Base-by-base conservation (phyloP, 2,888 invertebrate genomes). In the Drosophila dives region DNA sequence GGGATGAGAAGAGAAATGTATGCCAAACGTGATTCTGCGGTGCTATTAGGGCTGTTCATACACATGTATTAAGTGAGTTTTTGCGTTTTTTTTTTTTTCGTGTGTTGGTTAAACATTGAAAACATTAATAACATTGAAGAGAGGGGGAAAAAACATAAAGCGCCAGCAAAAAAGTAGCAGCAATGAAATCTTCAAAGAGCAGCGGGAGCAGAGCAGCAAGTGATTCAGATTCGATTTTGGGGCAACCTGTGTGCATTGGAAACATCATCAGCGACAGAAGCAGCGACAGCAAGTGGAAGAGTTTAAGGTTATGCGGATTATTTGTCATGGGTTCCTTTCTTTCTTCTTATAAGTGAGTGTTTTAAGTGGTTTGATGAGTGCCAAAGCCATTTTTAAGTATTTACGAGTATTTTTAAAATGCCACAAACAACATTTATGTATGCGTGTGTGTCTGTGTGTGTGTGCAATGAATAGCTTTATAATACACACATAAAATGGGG, bases 351-450 rank as follows among this genome's bases (percentile, higher is more conserved):
- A 54, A 50, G 26, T 70, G 61, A 49, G 51, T 63, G 54, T 53
- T 69, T 58, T 79, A 54, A 68, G 54, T 63, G 45, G 45, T 45
- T 45, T 45, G 45, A 72, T 66, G 62, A 83, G 90, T 90, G 89
- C 89, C 89, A 90, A 87, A 87, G 89, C 88, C 88, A 89, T 77
- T 83, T 20, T 40, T 23, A 66, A n/a, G 26, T 68, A 71, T 80
- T 73, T 51, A 68, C 66, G 75, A 55, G 58, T 33, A 15, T 32
- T 60, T 48, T 65, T 26, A 48, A 40, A 58, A 64, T 48, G 77
- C 72, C 85, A 85, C 72, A 80, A 76, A 80, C 88, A 88, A 85
- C 84, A 88, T 75, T 88, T 83, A 83, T 75, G 55, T 88, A 81
- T 88, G 86, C 67, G 54, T 42, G 34, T 63, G 53, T 34, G 61